These are phyloP conservation scores for Ctenochaetus hawaiiensis DNA, from an alignment of 2,797 vertebrate species.

Conservation along the genomic window DNA sequence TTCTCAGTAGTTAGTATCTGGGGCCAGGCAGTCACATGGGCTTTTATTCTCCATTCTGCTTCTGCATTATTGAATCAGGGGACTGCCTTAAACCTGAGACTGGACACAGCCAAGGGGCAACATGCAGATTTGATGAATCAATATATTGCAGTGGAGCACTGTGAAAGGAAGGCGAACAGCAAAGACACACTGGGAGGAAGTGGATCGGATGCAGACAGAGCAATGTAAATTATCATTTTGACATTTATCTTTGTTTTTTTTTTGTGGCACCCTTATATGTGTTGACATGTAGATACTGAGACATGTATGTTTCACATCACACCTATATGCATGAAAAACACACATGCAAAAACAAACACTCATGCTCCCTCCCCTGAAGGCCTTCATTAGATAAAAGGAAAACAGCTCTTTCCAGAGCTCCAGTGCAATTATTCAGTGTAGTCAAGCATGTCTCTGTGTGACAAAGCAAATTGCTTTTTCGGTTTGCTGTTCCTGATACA, in stretches of 20 bases:
- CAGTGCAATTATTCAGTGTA: constrained; percentile 88
- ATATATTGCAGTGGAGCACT: constrained; percentile 52
- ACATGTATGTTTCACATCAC: constrained; percentile 31
- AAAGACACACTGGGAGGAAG: constrained; percentile 28
- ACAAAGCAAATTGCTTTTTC: constrained; percentile 89
- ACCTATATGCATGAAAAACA: background rate
- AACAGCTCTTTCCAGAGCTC: constrained; percentile 82
- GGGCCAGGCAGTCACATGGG: constrained; percentile 57
- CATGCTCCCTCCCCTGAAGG: constrained; percentile 70
- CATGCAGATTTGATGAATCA: constrained; percentile 77
- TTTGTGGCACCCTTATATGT: constrained; percentile 16
- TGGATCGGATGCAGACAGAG: constrained; percentile 36
- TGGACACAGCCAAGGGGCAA: constrained; percentile 68
- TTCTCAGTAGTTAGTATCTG: constrained; percentile 70
- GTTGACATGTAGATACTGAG: constrained; percentile 31
- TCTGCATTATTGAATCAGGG: constrained; percentile 74
- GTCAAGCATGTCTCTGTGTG: constrained; percentile 88
- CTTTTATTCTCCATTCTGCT: constrained; percentile 67
- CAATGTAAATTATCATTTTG: background rate
- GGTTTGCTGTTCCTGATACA: constrained; percentile 85
- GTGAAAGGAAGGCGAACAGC: constrained; percentile 8
- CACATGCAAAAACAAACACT: constrained; percentile 29
- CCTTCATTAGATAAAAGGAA: constrained; percentile 88
- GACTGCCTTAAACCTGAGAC: constrained; percentile 57
- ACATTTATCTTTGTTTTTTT: constrained; percentile 22